phyloP scores from a whole-genome alignment of 1,140 invertebrate genomes.

The Penaeus vannamei region DNA sequence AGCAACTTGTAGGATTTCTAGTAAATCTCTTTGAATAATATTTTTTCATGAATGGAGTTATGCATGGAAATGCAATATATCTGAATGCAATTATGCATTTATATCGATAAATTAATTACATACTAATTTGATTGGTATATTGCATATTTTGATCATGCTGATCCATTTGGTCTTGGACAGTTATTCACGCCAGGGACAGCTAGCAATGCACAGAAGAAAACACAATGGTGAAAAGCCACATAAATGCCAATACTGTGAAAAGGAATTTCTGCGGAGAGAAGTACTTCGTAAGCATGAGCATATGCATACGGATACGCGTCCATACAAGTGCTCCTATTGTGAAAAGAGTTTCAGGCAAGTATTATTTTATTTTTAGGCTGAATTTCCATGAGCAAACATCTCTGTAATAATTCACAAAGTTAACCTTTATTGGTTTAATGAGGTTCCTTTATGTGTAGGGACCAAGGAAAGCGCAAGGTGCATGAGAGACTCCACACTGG shows the following conservation, averaged over 20 bases:
- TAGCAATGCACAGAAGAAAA: constrained; percentile 46
- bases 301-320: constrained; percentile 55
- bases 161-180: neutral
- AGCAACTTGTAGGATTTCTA: too few species aligned
- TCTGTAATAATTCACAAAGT: too few species aligned
- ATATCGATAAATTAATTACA: too few species aligned
- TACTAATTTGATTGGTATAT: too few species aligned
- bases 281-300: constrained; percentile 57
- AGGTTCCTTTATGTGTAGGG: too few species aligned
- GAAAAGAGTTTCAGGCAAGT: constrained; percentile 54
- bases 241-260: constrained; percentile 54
- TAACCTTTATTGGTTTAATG: too few species aligned
- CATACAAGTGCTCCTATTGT: constrained; percentile 58
- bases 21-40: too few species aligned
- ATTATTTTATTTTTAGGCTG: neutral
- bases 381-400: neutral
- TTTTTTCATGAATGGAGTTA: too few species aligned
- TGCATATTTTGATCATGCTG: too few species aligned
- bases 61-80: too few species aligned
- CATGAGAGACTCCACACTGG: constrained; percentile 60
- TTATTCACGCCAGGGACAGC: constrained; percentile 50
- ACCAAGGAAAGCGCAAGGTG: neutral
- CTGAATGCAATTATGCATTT: too few species aligned
- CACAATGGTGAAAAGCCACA: constrained; percentile 52
- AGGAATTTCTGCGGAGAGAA: constrained; percentile 54